Evolutionary conservation across 2,113 vertebrate species (phyloP), one percentile per base, ranked within the genome.

Genomic region (Machaerirhynchus nigripectus): DNA sequence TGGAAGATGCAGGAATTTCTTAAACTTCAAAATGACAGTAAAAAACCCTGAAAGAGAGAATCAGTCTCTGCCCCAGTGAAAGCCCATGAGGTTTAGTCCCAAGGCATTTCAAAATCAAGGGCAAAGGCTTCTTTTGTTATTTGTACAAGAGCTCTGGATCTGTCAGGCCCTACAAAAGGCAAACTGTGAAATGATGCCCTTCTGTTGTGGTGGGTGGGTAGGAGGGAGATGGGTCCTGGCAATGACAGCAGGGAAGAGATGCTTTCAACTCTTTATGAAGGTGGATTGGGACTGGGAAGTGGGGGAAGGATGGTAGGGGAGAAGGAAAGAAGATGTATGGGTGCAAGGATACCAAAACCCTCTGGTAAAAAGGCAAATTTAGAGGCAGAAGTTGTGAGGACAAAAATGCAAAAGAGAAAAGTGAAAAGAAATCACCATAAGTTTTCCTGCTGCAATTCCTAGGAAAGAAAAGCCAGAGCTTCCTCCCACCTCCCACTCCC

Each of bases 41-140:
- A 86, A 85, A 95, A 74, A 1, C 31, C 40, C 75, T 65, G 65
- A 91, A 84, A 89, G 87, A 47, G 39, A 84, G 71, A 76, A 68
- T 31, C 37, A 69, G 78, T 2, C 77, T 60, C 63, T 78, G 79
- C 79, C 92, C 59, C 60, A 69, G 63, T 17, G 56, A 83, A 93
- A 80, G 60, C 5, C 0, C 20, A 46, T 0, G 8, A 88, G 71
- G 40, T 92, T 81, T 80, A 55, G 44, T 87, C 88, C 59, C 92
- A 84, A 73, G 53, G 24, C 23, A 0, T 69, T 92, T 76, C 70
- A 71, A 85, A 95, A 80, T 67, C 84, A 89, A 89, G 92, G 84
- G 87, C 78, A 93, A 90, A 93, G 50, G 46, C 31, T 90, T 79
- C 74, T 90, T 77, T 53, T 74, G 49, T 64, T 57, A n/a, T 71